Conservation (phyloP, 2,113 vertebrate species). For the Monopterus albus region DNA sequence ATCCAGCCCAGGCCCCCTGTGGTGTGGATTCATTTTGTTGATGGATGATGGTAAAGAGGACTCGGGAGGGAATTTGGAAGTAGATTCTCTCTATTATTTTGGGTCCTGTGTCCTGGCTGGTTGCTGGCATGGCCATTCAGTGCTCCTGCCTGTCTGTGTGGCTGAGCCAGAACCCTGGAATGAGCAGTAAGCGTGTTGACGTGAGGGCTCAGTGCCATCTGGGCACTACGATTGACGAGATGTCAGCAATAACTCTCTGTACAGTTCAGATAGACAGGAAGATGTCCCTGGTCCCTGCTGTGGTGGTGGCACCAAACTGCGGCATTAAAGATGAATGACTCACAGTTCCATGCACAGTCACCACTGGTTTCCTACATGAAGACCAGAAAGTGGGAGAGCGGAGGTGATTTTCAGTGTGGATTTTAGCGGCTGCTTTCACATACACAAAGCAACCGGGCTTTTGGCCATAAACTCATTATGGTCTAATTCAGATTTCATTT, state of each 20-base stretch:
- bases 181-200: conserved; percentile 68
- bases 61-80: conserved; percentile 72
- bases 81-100: conserved; percentile 69
- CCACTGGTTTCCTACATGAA: conserved; percentile 55
- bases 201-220: conserved; percentile 80
- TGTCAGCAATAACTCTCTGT: conserved; percentile 61
- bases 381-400: conserved; percentile 35
- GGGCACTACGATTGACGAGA: conserved; percentile 70
- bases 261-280: conserved; percentile 64
- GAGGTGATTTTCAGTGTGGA: conserved; percentile 54
- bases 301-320: conserved; percentile 68
- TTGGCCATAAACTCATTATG: conserved; percentile 62
- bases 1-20: conserved; percentile 50
- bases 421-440: conserved; percentile 56
- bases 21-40: conserved; percentile 72
- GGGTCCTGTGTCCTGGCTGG: conserved; percentile 65
- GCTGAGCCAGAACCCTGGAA: conserved; percentile 72
- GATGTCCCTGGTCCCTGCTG: conserved; percentile 62
- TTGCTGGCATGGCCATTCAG: conserved; percentile 77
- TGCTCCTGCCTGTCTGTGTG: conserved; percentile 49
- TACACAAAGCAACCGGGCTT: conserved; percentile 54
- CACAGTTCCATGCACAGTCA: conserved; percentile 65
- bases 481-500: conserved; percentile 58
- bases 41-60: conserved; percentile 63
- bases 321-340: conserved; percentile 68